phyloP scores from a whole-genome alignment of 2,797 vertebrate genomes.

The Oceanodroma leucorhoa region DNA sequence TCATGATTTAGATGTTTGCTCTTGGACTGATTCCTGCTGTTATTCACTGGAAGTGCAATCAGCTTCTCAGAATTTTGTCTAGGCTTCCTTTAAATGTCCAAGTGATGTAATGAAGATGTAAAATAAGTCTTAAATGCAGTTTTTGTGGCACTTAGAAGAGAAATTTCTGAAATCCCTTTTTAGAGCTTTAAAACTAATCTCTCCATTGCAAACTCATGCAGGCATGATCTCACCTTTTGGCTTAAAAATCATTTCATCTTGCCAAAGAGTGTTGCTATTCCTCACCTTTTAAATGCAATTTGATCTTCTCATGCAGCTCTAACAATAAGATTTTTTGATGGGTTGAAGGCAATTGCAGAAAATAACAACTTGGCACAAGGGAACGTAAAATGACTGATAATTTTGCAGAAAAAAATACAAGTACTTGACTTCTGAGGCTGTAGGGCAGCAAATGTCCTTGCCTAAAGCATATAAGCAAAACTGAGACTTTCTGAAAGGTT shows the following conservation, averaged over 20 bases:
- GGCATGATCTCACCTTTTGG: slow-evolving; percentile 48
- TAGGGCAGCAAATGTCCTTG: not conserved
- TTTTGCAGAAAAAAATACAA: slow-evolving; percentile 8
- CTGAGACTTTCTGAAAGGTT: not conserved
- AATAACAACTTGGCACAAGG: slow-evolving; percentile 33
- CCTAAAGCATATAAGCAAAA: slow-evolving; percentile 9
- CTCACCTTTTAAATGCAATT: slow-evolving; percentile 41
- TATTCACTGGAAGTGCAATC: not conserved
- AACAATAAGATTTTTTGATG: slow-evolving; percentile 19
- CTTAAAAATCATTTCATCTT: slow-evolving; percentile 26
- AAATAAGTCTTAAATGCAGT: not conserved
- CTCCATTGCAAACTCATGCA: not conserved
- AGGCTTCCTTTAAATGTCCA: not conserved
- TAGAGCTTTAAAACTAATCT: not conserved
- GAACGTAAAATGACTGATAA: slow-evolving; percentile 23
- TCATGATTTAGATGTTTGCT: slow-evolving; percentile 17
- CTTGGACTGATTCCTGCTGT: not conserved
- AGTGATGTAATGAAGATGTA: slow-evolving; percentile 17
- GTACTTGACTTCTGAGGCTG: not conserved
- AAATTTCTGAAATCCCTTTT: slow-evolving; percentile 13
- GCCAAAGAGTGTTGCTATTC: slow-evolving; percentile 27
- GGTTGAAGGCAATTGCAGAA: slow-evolving; percentile 24
- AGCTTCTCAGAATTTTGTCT: not conserved
- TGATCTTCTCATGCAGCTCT: slow-evolving; percentile 1
- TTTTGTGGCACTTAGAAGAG: not conserved